Conservation (phyloP, 2,113 vertebrate genomes). For the Ariopsis seemanni region DNA sequence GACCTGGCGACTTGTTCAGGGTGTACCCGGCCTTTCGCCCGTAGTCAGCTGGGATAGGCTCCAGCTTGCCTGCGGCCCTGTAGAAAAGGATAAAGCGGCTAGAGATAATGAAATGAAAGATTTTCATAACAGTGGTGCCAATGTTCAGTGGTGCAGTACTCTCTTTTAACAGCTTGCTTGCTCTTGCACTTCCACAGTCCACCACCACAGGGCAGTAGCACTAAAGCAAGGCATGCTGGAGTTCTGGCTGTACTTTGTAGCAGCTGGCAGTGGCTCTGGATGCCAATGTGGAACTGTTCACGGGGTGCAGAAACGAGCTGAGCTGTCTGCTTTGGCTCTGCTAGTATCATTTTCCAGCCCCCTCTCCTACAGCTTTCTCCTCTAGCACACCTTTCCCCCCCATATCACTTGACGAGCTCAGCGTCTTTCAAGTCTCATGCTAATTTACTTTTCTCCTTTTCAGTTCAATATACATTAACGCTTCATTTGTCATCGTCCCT, state of each 20-base stretch:
- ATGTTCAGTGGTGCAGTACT: background rate
- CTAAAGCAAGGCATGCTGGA: slow-evolving; percentile 41
- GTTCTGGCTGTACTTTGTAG: slow-evolving; percentile 53
- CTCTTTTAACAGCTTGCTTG: background rate
- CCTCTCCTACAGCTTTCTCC: slow-evolving; percentile 46
- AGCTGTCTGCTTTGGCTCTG: slow-evolving; percentile 61
- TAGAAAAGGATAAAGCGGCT: too few relatives aligned
- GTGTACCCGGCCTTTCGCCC: too few relatives aligned
- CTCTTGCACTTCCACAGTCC: background rate
- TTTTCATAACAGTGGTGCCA: background rate
- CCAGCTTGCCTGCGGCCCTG: too few relatives aligned
- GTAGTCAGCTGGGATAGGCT: too few relatives aligned
- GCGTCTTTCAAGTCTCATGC: background rate
- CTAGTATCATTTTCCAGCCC: slow-evolving; percentile 62
- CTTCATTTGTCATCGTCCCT: slow-evolving; percentile 19
- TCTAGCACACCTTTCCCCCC: background rate
- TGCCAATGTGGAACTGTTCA: slow-evolving; percentile 64
- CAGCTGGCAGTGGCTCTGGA: slow-evolving; percentile 3
- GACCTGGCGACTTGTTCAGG: too few relatives aligned
- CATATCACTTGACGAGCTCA: slow-evolving; percentile 54
- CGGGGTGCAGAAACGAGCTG: slow-evolving; percentile 69
- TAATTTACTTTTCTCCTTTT: slow-evolving; percentile 22
- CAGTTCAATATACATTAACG: slow-evolving; percentile 18
- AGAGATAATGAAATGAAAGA: too few relatives aligned
- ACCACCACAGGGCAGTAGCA: slow-evolving; percentile 68